Percentiles rank a stretch among this genome's conserved stretches.
These are phyloP conservation scores for Disparrhopalites patrizii DNA, from an alignment of 2,888 invertebrate genomes.

Conservation along the genomic window DNA sequence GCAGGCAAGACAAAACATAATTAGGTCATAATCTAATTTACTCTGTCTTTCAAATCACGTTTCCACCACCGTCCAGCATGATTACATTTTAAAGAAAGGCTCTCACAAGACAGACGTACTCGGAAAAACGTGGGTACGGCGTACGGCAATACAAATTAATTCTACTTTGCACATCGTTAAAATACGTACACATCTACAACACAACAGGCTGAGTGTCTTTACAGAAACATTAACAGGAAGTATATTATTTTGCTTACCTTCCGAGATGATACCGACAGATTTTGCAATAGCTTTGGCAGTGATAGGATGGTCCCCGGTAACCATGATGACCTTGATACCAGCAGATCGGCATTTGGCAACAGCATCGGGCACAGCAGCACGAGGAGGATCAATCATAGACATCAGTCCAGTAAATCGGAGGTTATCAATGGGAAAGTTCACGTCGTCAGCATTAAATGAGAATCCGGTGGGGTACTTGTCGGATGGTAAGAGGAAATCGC, in stretches of 20 bases:
- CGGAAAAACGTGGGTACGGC: too few species aligned
- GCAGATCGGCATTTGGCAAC: constrained; percentile 67
- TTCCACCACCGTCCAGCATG: too few species aligned
- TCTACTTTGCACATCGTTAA: too few species aligned
- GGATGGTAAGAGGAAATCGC: constrained; percentile 53
- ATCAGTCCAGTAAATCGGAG: constrained; percentile 64
- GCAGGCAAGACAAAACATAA: neutral
- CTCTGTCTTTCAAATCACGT: too few species aligned
- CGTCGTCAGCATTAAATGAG: constrained; percentile 59
- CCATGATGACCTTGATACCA: constrained; percentile 75
- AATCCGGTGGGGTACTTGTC: constrained; percentile 58
- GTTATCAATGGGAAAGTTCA: constrained; percentile 65
- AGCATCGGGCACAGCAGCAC: constrained; percentile 64
- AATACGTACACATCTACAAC: too few species aligned
- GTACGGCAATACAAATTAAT: too few species aligned
- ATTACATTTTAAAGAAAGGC: too few species aligned
- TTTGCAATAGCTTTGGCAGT: constrained; percentile 73
- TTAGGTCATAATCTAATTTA: too few species aligned
- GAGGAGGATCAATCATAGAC: constrained; percentile 70
- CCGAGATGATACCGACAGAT: constrained; percentile 68
- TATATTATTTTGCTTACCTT: constrained; percentile 51
- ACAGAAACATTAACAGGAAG: neutral
- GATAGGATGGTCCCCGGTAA: constrained; percentile 73
- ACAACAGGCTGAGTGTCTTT: neutral
- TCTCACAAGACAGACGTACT: too few species aligned